Evolutionary conservation across 2,113 vertebrate species (phyloP).

Genomic region (Regulus satrapa): DNA sequence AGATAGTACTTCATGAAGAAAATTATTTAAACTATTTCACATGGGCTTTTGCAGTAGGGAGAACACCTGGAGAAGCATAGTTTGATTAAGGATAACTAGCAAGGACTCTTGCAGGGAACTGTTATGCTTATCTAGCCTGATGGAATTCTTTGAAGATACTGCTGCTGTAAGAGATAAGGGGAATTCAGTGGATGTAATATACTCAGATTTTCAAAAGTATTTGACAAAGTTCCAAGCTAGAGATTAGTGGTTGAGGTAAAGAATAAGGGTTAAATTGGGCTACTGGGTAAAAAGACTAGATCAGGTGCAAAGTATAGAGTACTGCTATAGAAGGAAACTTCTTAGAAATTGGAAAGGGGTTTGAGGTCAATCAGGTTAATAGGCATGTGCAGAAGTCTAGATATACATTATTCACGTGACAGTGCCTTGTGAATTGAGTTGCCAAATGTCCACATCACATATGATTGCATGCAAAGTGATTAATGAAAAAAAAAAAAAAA

Average conservation of each 20-base stretch:
- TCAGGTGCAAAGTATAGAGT: neutral
- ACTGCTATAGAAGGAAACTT: neutral
- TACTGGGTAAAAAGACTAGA: constrained; percentile 5
- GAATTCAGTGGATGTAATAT: constrained; percentile 41
- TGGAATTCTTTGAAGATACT: constrained; percentile 55
- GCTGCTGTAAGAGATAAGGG: constrained; percentile 50
- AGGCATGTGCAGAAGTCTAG: neutral
- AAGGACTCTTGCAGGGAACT: neutral
- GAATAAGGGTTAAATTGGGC: constrained; percentile 10
- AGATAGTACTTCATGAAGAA: neutral
- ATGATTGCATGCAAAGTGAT: neutral
- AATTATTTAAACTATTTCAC: neutral
- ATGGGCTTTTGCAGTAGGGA: neutral
- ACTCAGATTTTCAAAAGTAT: constrained; percentile 31
- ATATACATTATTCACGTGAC: neutral
- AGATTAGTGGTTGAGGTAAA: neutral
- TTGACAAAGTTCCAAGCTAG: constrained; percentile 32
- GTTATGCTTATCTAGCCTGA: constrained; percentile 29
- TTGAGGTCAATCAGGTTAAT: constrained; percentile 34
- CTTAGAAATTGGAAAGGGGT: neutral
- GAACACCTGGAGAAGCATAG: constrained; percentile 16
- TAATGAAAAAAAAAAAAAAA: neutral
- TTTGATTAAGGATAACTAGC: constrained; percentile 39
- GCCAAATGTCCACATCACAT: neutral
- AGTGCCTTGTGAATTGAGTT: neutral